Evolutionary conservation across 2,888 invertebrate species (phyloP).

Genomic region (Eudemis profundana): DNA sequence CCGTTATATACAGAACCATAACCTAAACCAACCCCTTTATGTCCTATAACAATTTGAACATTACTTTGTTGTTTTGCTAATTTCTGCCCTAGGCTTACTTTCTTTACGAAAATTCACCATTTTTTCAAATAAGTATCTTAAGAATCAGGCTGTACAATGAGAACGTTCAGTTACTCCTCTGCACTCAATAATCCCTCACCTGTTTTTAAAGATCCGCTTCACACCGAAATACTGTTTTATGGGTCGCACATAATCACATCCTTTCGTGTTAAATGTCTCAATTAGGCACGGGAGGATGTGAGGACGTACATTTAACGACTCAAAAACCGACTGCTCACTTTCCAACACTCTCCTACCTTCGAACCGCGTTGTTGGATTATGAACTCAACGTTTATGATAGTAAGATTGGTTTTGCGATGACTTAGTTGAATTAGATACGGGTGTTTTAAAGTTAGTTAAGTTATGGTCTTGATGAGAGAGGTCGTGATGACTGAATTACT

Average conservation of each 20-base stretch:
- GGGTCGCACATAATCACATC: conserved; percentile 80
- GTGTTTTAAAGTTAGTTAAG: not conserved
- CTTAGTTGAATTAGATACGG: not conserved
- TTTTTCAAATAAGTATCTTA: too few species aligned
- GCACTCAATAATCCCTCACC: conserved; percentile 52
- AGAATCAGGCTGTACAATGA: not conserved
- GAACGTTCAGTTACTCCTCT: not conserved
- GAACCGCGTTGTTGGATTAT: not conserved
- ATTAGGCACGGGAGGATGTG: conserved; percentile 81
- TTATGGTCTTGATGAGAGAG: conserved; percentile 45
- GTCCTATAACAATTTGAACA: too few species aligned
- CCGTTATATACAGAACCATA: too few species aligned
- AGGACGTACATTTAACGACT: conserved; percentile 61
- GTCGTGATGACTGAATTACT: conserved; percentile 67
- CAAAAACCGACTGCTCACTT: conserved; percentile 2
- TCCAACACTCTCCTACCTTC: not conserved
- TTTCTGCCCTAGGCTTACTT: too few species aligned
- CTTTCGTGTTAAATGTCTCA: conserved; percentile 83
- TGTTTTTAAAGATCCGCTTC: conserved; percentile 75
- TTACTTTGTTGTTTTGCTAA: too few species aligned
- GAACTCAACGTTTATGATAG: not conserved
- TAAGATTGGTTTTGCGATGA: not conserved
- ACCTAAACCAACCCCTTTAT: too few species aligned
- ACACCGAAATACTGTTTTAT: conserved; percentile 75
- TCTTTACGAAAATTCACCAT: too few species aligned